Evolutionary conservation across 2,888 invertebrate genomes (phyloP).

Genomic region (Oxytorus armatus): DNA sequence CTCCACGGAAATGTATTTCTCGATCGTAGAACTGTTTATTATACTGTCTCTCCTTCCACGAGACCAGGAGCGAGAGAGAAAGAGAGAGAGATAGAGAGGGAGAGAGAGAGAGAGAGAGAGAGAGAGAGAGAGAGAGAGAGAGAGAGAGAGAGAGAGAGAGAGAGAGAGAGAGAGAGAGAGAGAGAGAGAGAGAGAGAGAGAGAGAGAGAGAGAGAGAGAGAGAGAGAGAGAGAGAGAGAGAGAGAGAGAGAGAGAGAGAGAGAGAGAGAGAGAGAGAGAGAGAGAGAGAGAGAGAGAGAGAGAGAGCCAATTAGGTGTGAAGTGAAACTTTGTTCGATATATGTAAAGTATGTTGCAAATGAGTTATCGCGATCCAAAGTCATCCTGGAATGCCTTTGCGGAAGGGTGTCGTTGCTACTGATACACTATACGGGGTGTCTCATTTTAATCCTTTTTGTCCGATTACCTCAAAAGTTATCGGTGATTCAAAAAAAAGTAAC

Average conservation of each 20-base stretch:
- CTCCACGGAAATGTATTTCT: not conserved
- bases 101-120: not conserved
- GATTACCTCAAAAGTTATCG: too few relatives aligned
- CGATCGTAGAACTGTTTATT: not conserved
- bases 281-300: not conserved
- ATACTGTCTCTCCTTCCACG: not conserved
- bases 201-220: not conserved
- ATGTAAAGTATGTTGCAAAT: not conserved
- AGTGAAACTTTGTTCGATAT: conserved; percentile 10
- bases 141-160: not conserved
- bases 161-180: not conserved
- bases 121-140: not conserved
- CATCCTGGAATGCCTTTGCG: not conserved
- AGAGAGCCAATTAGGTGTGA: not conserved
- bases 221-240: not conserved
- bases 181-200: not conserved
- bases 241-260: not conserved
- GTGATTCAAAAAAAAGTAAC: too few relatives aligned
- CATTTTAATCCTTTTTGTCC: too few relatives aligned
- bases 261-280: not conserved
- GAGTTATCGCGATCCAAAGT: not conserved
- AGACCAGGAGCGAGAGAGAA: not conserved
- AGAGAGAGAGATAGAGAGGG: not conserved
- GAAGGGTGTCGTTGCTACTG: not conserved
- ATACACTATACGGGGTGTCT: too few relatives aligned